These are phyloP conservation scores for Micropoecilia bifurca DNA, from an alignment of 2,797 vertebrate genomes.

Conservation along the genomic window DNA sequence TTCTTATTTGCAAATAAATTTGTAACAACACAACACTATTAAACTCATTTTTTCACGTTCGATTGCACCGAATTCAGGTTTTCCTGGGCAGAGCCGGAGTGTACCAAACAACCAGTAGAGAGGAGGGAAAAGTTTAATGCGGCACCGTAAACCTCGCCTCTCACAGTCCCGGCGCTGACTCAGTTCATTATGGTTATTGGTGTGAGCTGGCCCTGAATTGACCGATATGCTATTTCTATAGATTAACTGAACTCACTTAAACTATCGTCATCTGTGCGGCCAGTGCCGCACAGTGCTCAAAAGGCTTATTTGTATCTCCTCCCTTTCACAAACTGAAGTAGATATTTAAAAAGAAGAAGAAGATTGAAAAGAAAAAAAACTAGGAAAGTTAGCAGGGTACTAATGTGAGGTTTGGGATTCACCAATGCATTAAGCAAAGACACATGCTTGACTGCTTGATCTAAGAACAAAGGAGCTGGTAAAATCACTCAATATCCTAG, in stretches of 20 bases:
- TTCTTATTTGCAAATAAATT: not conserved
- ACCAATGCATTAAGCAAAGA: not conserved
- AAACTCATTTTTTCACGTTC: slow-evolving; percentile 10
- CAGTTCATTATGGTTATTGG: slow-evolving; percentile 76
- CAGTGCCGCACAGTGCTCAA: not conserved
- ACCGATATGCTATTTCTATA: slow-evolving; percentile 45
- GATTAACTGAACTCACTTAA: slow-evolving; percentile 42
- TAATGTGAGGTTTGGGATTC: not conserved
- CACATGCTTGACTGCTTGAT: not conserved
- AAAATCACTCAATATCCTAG: not conserved
- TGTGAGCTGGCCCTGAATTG: slow-evolving; percentile 49
- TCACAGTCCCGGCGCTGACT: slow-evolving; percentile 70
- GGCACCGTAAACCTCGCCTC: slow-evolving; percentile 22
- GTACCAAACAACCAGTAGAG: slow-evolving; percentile 44
- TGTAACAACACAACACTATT: not conserved
- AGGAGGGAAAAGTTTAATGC: slow-evolving; percentile 44
- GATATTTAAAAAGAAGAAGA: not conserved
- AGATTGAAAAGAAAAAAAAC: not conserved
- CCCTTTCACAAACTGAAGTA: not conserved
- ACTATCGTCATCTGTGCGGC: not conserved
- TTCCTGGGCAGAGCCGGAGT: slow-evolving; percentile 16
- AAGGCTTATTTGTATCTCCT: not conserved
- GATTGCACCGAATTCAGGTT: slow-evolving; percentile 3
- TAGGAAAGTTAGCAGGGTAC: not conserved
- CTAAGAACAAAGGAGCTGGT: not conserved